phyloP scores from a whole-genome alignment of 2,888 invertebrate genomes.

The Orthosia gracilis region DNA sequence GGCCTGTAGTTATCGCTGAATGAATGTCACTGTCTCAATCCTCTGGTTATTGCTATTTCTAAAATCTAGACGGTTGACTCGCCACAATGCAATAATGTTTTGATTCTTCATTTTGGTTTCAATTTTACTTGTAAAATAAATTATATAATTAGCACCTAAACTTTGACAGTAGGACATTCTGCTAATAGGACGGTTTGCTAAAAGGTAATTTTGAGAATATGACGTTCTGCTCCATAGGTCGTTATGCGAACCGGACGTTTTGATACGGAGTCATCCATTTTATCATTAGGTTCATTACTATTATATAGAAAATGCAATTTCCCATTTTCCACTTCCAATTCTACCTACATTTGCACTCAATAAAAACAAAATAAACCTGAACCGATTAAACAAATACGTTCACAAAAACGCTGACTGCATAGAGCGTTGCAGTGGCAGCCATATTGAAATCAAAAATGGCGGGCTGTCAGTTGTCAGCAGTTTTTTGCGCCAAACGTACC shows the following conservation, averaged over 20 bases:
- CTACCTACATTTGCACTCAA: conserved; percentile 40
- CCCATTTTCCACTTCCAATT: neutral
- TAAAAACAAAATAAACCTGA: conserved; percentile 67
- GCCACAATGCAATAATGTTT: no score
- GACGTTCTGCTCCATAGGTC: no score
- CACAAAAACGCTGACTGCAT: conserved; percentile 83
- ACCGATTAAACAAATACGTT: conserved; percentile 79
- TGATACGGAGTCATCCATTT: no score
- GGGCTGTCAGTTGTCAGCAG: conserved; percentile 80
- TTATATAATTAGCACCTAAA: no score
- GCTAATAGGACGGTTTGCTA: no score
- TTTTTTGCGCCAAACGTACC: conserved; percentile 76
- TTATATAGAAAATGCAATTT: neutral
- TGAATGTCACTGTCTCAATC: neutral
- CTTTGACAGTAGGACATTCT: no score
- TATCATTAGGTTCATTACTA: no score
- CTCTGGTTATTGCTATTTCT: neutral
- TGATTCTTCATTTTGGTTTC: no score
- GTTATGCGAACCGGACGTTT: no score
- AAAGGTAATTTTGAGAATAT: no score
- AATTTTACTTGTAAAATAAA: no score
- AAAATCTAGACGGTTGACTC: no score
- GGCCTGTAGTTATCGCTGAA: neutral
- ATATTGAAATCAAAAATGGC: conserved; percentile 85
- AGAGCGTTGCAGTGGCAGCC: conserved; percentile 79